phyloP scores from a whole-genome alignment of 1,140 invertebrate species.

The Geopemphigus sp. region DNA sequence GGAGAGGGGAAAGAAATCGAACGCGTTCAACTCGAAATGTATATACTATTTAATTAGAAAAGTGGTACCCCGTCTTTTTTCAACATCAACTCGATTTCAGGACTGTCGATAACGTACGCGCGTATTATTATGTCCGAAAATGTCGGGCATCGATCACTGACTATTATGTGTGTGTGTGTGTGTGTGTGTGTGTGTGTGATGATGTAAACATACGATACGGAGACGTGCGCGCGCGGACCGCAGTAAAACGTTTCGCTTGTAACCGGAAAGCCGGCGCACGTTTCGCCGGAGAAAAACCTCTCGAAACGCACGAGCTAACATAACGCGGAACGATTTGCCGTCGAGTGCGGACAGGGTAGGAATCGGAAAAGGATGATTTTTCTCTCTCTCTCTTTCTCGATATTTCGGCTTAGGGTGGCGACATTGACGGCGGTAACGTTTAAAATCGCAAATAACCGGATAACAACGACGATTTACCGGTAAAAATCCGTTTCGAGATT shows the following conservation, averaged over 20 bases:
- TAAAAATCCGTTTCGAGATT: too few species aligned
- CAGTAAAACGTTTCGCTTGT: conserved; percentile 45
- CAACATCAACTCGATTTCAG: too few species aligned
- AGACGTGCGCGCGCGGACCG: neutral
- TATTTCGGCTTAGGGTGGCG: neutral
- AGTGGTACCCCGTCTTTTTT: too few species aligned
- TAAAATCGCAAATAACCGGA: too few species aligned
- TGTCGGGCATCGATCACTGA: conserved; percentile 8
- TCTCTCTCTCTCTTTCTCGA: neutral
- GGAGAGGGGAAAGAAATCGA: too few species aligned
- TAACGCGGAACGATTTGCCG: neutral
- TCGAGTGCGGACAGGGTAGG: neutral
- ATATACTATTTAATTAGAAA: too few species aligned
- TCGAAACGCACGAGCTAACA: conserved; percentile 45
- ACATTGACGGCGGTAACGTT: too few species aligned
- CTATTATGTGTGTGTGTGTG: too few species aligned
- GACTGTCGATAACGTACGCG: neutral
- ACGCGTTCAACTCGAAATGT: too few species aligned
- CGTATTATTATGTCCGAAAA: neutral
- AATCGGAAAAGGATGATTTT: neutral
- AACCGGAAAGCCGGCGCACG: conserved; percentile 41
- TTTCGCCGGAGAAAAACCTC: conserved; percentile 42
- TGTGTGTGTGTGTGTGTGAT: neutral
- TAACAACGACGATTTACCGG: too few species aligned
- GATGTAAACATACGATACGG: neutral